Evolutionary conservation across 2,888 invertebrate species (phyloP), one percentile per base, ranked within the genome.

Genomic region (Ichneumon xanthorius): DNA sequence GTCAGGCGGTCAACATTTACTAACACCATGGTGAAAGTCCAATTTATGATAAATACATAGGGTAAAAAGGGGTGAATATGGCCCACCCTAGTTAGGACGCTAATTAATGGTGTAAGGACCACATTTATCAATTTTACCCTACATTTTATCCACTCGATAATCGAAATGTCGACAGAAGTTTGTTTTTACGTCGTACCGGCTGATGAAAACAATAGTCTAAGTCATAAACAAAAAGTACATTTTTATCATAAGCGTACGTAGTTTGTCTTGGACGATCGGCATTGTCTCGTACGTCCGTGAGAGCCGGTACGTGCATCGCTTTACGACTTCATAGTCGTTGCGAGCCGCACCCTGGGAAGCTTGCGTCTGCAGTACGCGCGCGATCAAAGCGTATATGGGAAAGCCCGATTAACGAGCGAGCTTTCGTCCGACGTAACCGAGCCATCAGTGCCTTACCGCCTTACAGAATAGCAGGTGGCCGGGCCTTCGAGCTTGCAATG

Each of bases 311-410:
- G 79, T 81, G 63, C 33, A 30, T 71, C 71, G 67, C 70, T 83
- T 85, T 83, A 79, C 75, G 79, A 80, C 79, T 83, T 85, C 83
- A 75, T 61, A 76, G 61, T 84, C 83, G 83, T 86, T 86, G 81
- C 33, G 67, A 14, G 68, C 72, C 45, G 16, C 37, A 65, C 55
- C 75, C 78, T 76, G 45, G 79, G 55, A 26, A 45, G 19, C 40
- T 80, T 50, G 37, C 22, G 40, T 45, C 50, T 26, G 61, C 16
- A 30, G n/a, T 45, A 75, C 22, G 37, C 37, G 61, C 19, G 68
- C 55, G 61, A 78, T 53, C 22, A 53, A 70, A 73, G 61, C 61
- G 19, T 40, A 50, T 50, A 72, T 58, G 50, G 72, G 72, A 79
- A 73, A 37, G 73, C 22, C 37, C 55, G 2, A 19, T n/a, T 45